phyloP scores from a whole-genome alignment of 2,888 invertebrate genomes.

The Ischnus inquisitorius region DNA sequence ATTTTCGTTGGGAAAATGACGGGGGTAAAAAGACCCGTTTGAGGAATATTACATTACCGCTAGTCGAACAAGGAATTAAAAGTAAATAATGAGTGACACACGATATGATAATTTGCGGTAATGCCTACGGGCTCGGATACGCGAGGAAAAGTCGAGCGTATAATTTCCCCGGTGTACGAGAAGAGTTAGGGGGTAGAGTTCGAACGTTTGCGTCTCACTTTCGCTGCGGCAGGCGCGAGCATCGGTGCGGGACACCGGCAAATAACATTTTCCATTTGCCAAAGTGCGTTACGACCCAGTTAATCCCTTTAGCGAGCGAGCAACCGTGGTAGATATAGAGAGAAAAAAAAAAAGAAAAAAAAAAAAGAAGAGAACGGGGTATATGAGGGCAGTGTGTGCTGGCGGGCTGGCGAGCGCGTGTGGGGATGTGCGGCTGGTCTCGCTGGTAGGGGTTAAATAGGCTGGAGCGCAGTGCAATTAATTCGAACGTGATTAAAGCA shows the following conservation, averaged over 20 bases:
- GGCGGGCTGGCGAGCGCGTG: neutral
- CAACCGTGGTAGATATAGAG: conserved; percentile 20
- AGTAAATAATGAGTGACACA: conserved; percentile 28
- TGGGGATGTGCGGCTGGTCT: conserved; percentile 42
- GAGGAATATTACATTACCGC: conserved; percentile 15
- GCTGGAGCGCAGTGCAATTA: conserved; percentile 68
- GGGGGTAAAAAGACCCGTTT: neutral
- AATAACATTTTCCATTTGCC: conserved; percentile 70
- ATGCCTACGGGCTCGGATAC: neutral
- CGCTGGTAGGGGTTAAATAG: conserved; percentile 59
- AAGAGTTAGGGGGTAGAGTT: neutral
- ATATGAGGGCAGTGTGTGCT: conserved; percentile 19
- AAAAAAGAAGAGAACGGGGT: neutral
- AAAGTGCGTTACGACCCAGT: conserved; percentile 70
- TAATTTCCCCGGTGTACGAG: conserved; percentile 46
- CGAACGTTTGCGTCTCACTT: conserved; percentile 46
- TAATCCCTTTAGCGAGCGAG: conserved; percentile 64
- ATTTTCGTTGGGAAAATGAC: neutral
- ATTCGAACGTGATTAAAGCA: conserved; percentile 70
- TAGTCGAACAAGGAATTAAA: conserved; percentile 14
- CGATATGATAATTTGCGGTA: conserved; percentile 49
- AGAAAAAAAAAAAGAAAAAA: no score
- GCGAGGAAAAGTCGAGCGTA: conserved; percentile 32
- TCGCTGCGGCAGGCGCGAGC: conserved; percentile 26
- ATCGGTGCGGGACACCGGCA: conserved; percentile 58